Evolutionary conservation across 2,113 vertebrate species (phyloP).

Genomic region (Cyphomyrus plagiostoma): DNA sequence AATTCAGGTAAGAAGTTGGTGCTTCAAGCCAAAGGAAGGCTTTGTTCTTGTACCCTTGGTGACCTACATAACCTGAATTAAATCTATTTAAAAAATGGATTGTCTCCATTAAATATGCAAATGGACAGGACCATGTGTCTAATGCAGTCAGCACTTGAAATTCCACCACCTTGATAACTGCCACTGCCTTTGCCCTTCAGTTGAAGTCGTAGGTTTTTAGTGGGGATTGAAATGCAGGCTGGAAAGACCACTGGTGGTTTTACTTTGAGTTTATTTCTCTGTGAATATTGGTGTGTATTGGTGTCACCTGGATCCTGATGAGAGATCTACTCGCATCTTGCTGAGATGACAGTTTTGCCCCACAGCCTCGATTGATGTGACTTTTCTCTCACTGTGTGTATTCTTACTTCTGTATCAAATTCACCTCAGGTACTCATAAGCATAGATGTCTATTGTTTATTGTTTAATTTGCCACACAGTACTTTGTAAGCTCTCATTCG

Average conservation of each 20-base stretch:
- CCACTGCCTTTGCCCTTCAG: not conserved
- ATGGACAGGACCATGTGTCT: not conserved
- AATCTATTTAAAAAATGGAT: not conserved
- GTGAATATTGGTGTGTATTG: not conserved
- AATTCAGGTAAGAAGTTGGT: not conserved
- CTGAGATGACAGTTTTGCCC: not conserved
- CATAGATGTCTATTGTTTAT: not conserved
- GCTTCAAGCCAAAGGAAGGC: not conserved
- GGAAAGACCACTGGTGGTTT: not conserved
- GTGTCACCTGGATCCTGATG: not conserved
- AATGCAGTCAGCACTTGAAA: not conserved
- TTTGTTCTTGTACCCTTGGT: not conserved
- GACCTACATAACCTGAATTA: not conserved
- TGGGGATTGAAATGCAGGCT: not conserved
- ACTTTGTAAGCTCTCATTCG: not conserved
- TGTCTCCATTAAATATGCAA: not conserved
- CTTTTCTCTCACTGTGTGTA: not conserved
- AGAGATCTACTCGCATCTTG: not conserved
- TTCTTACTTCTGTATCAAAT: not conserved
- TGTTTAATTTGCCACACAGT: not conserved
- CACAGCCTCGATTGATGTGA: not conserved
- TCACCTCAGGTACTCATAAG: not conserved
- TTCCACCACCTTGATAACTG: not conserved
- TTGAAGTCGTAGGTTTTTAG: not conserved
- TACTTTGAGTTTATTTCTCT: not conserved